Evolutionary conservation across 2,888 invertebrate genomes (phyloP).

Genomic region (Lathronympha strigana): DNA sequence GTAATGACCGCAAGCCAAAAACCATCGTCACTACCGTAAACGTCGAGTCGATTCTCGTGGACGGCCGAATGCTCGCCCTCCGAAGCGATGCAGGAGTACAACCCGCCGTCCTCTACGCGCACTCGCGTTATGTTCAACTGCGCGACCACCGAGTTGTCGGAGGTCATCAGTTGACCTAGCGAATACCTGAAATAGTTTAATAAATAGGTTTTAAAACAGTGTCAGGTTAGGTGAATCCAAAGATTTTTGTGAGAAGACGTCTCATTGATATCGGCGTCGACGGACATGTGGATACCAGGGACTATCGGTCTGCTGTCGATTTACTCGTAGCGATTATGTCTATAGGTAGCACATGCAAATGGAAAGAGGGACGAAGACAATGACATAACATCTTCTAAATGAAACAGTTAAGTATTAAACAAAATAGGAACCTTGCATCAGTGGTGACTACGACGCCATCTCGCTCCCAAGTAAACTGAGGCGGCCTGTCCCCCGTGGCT

Average conservation of each 20-base stretch:
- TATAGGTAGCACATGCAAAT: too few species aligned
- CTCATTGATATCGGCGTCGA: too few species aligned
- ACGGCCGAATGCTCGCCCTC: constrained; percentile 68
- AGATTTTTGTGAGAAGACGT: too few species aligned
- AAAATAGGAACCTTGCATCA: constrained; percentile 72
- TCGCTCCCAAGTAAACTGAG: constrained; percentile 76
- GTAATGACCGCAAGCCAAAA: too few species aligned
- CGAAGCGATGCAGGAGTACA: constrained; percentile 84
- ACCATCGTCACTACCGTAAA: constrained; percentile 70
- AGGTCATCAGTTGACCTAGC: constrained; percentile 75
- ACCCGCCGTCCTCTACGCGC: constrained; percentile 85
- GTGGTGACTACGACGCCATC: constrained; percentile 73
- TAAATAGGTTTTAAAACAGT: not conserved
- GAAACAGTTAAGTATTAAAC: too few species aligned
- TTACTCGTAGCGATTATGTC: too few species aligned
- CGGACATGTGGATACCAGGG: too few species aligned
- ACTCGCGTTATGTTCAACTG: constrained; percentile 83
- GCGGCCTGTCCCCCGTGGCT: constrained; percentile 71
- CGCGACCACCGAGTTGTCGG: constrained; percentile 74
- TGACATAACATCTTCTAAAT: too few species aligned
- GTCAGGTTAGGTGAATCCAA: too few species aligned
- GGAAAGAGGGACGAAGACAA: too few species aligned
- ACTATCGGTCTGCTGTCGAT: too few species aligned
- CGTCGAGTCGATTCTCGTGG: constrained; percentile 78
- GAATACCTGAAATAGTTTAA: constrained; percentile 66